phyloP scores from a whole-genome alignment of 2,113 vertebrate species.

The Aramus guarauna region DNA sequence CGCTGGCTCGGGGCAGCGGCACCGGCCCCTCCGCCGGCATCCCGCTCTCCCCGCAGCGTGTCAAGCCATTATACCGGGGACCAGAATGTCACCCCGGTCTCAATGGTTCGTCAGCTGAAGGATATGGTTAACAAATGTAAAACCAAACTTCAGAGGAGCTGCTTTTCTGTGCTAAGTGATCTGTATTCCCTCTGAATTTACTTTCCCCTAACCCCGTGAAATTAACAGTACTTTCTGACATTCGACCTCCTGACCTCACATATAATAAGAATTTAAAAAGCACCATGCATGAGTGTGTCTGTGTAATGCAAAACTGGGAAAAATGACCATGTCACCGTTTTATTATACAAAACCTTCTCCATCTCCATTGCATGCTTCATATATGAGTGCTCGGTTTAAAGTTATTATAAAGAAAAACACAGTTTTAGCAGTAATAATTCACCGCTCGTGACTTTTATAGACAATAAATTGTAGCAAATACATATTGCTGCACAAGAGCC shows the following conservation, averaged over 20 bases:
- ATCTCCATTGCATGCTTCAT: slow-evolving; percentile 82
- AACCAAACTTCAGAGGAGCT: slow-evolving; percentile 85
- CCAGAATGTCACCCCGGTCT: slow-evolving; percentile 83
- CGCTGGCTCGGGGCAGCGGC: slow-evolving; percentile 55
- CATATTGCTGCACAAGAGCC: slow-evolving; percentile 70
- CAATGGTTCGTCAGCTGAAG: slow-evolving; percentile 89
- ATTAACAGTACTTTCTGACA: slow-evolving; percentile 99
- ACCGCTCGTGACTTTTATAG: slow-evolving; percentile 81
- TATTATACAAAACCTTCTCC: slow-evolving; percentile 88
- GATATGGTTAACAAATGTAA: slow-evolving; percentile 98
- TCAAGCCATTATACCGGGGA: slow-evolving; percentile 82
- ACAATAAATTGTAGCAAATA: slow-evolving; percentile 82
- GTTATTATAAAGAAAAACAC: slow-evolving; percentile 84
- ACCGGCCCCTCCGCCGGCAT: neutral
- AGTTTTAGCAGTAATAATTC: slow-evolving; percentile 78
- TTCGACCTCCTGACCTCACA: slow-evolving; percentile 88
- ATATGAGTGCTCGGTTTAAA: slow-evolving; percentile 75
- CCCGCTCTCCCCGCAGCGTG: slow-evolving; percentile 75
- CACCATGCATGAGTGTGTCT: slow-evolving; percentile 97
- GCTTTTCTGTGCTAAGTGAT: slow-evolving; percentile 98
- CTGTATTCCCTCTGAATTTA: slow-evolving; percentile 99
- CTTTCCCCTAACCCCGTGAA: slow-evolving; percentile 99
- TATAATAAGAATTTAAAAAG: slow-evolving; percentile 99
- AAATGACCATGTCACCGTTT: slow-evolving; percentile 90
- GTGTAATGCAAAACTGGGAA: slow-evolving; percentile 90